phyloP scores from a whole-genome alignment of 1,140 invertebrate genomes.

The Lordiphosa clarofinis region DNA sequence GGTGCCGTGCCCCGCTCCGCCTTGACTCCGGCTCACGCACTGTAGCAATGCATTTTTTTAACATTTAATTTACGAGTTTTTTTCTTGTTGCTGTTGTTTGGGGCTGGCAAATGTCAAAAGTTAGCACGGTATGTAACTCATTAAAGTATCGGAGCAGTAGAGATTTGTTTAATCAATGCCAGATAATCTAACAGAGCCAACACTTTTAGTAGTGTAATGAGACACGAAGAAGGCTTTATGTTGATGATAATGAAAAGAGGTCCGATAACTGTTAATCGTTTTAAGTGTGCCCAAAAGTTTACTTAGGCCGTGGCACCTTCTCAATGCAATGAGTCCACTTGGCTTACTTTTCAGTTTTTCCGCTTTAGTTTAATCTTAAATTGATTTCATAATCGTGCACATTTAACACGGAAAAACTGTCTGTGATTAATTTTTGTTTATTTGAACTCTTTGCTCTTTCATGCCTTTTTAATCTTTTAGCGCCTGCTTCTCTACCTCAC shows the following conservation, averaged over 20 bases:
- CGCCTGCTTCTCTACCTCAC: background rate
- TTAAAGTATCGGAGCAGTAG: conserved; percentile 34
- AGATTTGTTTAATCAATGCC: conserved; percentile 32
- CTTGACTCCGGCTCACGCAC: conserved; percentile 7
- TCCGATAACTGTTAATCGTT: no score
- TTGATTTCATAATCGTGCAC: no score
- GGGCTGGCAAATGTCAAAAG: conserved; percentile 58
- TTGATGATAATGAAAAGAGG: no score
- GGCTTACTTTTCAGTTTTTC: no score
- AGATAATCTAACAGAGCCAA: conserved; percentile 22
- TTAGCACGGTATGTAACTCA: conserved; percentile 61
- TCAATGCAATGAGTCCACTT: no score
- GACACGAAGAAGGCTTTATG: conserved; percentile 12
- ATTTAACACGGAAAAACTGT: no score
- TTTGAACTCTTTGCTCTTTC: background rate
- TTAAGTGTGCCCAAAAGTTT: no score
- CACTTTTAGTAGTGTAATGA: conserved; percentile 11
- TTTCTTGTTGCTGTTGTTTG: conserved; percentile 20
- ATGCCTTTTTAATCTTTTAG: background rate
- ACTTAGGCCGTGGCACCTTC: no score
- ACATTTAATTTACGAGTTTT: conserved; percentile 63
- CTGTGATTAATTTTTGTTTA: background rate
- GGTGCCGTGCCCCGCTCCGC: conserved; percentile 5
- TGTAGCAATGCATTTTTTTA: conserved; percentile 10
- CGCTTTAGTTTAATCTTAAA: no score